Base-by-base conservation (phyloP, 1,140 invertebrate species). In the Saccostrea glomerata region DNA sequence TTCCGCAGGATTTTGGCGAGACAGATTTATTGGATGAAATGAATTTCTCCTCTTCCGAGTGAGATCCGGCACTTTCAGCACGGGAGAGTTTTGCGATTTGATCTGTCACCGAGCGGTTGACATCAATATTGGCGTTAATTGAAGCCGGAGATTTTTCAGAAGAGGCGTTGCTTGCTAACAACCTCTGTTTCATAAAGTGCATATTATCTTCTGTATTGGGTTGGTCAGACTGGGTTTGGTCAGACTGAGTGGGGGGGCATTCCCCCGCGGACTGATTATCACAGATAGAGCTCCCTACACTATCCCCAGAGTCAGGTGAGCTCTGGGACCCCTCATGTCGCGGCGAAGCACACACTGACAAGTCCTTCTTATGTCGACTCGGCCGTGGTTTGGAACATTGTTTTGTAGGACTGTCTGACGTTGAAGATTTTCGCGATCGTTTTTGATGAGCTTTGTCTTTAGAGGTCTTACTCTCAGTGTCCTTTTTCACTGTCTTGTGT, bases 131-230 rank as follows among this genome's bases (percentile, higher is more conserved):
- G 84, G 90, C 88, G 89, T 89, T 89, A 84, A 85, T 90, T 88
- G 87, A 87, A 54, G 89, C 86, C 86, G 89, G 88, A 86, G 90
- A 88, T 88, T 89, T 88, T 90, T 86, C 89, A 93, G 91, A 94
- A 92, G 92, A 94, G 92, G 73, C 92, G 92, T 91, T 92, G 88
- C 91, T 92, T 87, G 90, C 86, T 88, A 94, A 91, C 86, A 94
- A 91, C 86, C 92, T 91, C 89, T 93, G 92, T 91, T 94, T 94
- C 91, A 94, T 93, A 92, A 90, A 94, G 93, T 94, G 93, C 94
- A 94, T 94, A 92, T 92, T 92, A 92, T 93, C 93, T 85, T 93
- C 92, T 88, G 60, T 89, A 30, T 55, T 40, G 60, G 40, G 9
- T 85, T 82, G n/a, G 55, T 82, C 30, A 47, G 47, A 66, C 36